Conservation (phyloP, 2,113 vertebrate species). For the Xenotilapia caudafasciata region DNA sequence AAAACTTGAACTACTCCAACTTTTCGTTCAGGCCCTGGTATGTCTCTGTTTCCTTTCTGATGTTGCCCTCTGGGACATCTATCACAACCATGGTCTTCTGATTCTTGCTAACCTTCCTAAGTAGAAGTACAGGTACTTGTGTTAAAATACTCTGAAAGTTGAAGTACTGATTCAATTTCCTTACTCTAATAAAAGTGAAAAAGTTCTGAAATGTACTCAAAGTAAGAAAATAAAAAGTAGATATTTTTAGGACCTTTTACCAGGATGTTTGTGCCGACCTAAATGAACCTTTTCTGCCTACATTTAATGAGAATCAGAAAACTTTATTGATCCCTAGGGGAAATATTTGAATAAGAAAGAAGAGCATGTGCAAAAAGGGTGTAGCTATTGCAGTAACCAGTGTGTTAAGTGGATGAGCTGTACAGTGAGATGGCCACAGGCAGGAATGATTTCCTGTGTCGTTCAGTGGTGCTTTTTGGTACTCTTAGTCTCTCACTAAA, state of each 20-base stretch:
- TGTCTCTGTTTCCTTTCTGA: background rate
- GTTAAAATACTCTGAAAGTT: background rate
- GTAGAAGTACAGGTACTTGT: background rate
- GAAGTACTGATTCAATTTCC: background rate
- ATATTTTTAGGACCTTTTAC: background rate
- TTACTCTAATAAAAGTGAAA: background rate
- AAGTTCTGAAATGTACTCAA: background rate
- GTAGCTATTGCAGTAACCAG: background rate
- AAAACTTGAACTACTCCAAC: too few relatives aligned
- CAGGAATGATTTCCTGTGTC: background rate
- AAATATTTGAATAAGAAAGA: background rate
- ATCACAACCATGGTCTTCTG: background rate
- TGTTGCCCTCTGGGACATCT: background rate
- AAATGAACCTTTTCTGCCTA: background rate
- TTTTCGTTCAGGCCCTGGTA: background rate
- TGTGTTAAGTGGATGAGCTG: background rate
- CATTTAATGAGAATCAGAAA: background rate
- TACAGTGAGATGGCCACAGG: background rate
- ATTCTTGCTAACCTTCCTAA: background rate
- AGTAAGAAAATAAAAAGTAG: background rate
- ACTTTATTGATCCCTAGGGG: background rate
- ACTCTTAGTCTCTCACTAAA: rapidly evolving
- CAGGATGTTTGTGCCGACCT: background rate
- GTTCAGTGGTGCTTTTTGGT: background rate
- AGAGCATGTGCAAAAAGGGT: background rate